Conservation (phyloP, 30 jellyfish, hydroid and myxozoan genomes). For the Calvadosia cruxmelitensis region DNA sequence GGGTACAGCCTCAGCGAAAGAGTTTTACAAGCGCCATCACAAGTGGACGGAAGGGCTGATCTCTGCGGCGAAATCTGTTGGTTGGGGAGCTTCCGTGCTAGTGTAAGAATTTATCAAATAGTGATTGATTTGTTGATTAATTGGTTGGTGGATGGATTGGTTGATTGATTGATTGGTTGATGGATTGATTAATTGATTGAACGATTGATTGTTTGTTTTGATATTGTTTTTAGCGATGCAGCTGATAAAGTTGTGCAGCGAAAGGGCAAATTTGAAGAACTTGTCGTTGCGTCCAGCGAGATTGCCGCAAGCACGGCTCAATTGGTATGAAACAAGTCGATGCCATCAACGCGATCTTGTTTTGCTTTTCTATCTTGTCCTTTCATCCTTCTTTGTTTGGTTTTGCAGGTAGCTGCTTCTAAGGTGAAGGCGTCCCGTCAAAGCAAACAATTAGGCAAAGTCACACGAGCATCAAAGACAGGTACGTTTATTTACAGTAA, state of each 20-base stretch:
- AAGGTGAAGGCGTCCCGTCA: conserved; percentile 75
- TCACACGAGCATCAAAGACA: conserved; percentile 82
- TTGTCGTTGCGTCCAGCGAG: conserved; percentile 89
- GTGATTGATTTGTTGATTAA: neutral
- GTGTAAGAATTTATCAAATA: conserved; percentile 40
- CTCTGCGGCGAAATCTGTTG: conserved; percentile 99
- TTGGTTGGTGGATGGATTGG: neutral
- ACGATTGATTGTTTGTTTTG: neutral
- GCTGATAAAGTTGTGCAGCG: conserved; percentile 94
- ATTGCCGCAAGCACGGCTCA: conserved; percentile 98
- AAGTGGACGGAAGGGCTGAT: conserved; percentile 96
- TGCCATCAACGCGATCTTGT: neutral
- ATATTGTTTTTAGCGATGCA: conserved; percentile 59
- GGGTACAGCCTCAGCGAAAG: conserved; percentile 99
- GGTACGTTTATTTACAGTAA: conserved; percentile 55
- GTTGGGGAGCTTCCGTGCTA: conserved; percentile 93
- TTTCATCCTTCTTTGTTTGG: neutral
- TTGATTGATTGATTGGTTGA: neutral
- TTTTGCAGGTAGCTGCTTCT: conserved; percentile 86
- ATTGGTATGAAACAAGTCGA: conserved; percentile 29
- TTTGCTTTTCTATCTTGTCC: neutral
- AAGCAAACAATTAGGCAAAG: conserved; percentile 55
- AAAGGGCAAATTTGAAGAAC: conserved; percentile 89
- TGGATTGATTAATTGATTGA: too few relatives aligned
- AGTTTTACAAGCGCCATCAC: conserved; percentile 94